Evolutionary conservation across 2,888 invertebrate genomes (phyloP), one percentile per base, ranked within the genome.

Genomic region (Epirrita christyi): DNA sequence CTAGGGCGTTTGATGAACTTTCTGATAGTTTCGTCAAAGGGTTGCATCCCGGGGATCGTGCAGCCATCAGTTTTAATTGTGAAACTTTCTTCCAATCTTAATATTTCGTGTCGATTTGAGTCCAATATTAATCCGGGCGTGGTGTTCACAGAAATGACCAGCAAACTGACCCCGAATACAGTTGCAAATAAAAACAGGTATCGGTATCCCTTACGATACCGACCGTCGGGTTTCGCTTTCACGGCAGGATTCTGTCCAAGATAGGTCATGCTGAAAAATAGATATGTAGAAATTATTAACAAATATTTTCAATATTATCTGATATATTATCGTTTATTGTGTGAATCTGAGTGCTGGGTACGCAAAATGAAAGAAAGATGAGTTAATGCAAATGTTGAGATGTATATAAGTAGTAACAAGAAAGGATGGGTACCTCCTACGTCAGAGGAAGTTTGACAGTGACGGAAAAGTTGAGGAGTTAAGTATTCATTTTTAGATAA

Each of bases 21-120:
- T 63, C 82, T 87, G 29, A 95, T 86, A 37, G 85, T 81, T 5
- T 89, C 80, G 72, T 95, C 94, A 65, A 93, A 93, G 0, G 95
- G 93, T 64, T 93, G 89, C 68, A 95, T 81, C 1, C 92, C 92
- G 0, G 95, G 95, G 65, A 96, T 95, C 8, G 93, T 93, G 74
- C 96, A 96, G 15, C 95, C 95, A 57, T 90, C 84, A 7, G 94
- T 95, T 72, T 93, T 92, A 48, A 95, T 93, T 2, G 94, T 85
- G 68, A 89, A 94, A 63, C 74, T 75, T 52, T 78, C 71, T 43
- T 81, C 83, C 0, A 68, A 61, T n/a, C 75, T 64, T 32, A 67
- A 52, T 10, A 71, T 56, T 29, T 76, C 71, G 51, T 76, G 72
- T 45, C 64, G 71, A 28, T 75, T 73, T 6, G 65, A 59, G 63